Evolutionary conservation across 2,888 invertebrate species (phyloP), one percentile per base, ranked within the genome.

Genomic region (Ditylenchus weischeri): DNA sequence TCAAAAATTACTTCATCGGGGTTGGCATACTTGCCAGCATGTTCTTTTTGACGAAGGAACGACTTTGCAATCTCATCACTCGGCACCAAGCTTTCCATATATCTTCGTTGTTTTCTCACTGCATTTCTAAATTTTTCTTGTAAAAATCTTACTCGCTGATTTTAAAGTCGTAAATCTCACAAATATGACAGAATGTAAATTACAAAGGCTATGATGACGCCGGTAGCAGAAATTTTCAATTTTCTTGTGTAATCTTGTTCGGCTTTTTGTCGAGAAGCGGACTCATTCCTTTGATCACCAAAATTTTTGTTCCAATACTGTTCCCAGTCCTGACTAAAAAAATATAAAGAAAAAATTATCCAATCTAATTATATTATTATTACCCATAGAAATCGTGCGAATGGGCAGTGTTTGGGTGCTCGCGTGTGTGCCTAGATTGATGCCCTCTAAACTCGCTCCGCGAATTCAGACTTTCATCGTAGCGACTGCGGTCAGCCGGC

Each of bases 51-150:
- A 36, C 80, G 68, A 36, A 80, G 65, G 65, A 79, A 80, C 18
- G 71, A 75, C 51, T 75, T 74, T 7, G 79, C 78, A 58, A 80
- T 79, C 62, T 80, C 80, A 51, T 79, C 79, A 21, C 75, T 73
- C 35, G 77, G 79, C 15, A 76, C 62, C 62, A 80, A 67, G 43
- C 71, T 65, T 11, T 76, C 73, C 47, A 79, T 62, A 51, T 70
- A 64, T 49, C 74, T 67, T 38, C 78, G 71, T 15, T 71, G 66
- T 51, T 70, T 65, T n/a, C 69, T 61, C 21, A 79, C 38, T 61
- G 73, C 67, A 35, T 70, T 70, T 58, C 79, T 79, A 36, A 35
- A 71, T 68, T 6, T 10, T 13, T 43, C 2, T 43, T 47, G 10
- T 62, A 19, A 4, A 38, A 62, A 23, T 21, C 8, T 29, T 29